Conservation (phyloP, 2,888 invertebrate species). For the Argyresthia albistria region DNA sequence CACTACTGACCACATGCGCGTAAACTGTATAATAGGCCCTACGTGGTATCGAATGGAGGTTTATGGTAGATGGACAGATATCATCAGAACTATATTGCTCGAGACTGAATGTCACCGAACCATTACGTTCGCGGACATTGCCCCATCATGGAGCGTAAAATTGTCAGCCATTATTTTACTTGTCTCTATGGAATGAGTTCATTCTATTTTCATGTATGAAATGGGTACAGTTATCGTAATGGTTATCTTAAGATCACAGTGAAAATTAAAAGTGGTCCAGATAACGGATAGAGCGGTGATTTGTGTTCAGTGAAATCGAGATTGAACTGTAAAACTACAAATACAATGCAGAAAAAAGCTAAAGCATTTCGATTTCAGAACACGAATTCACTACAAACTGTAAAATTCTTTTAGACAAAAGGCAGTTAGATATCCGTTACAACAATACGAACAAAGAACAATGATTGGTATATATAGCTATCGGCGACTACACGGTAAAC, state of each 20-base stretch:
- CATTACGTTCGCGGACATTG: slow-evolving; percentile 27
- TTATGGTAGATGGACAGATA: too few species aligned
- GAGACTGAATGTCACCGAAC: slow-evolving; percentile 1
- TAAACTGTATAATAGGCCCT: too few species aligned
- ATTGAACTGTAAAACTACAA: too few species aligned
- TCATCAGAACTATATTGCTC: not conserved
- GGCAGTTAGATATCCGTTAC: not conserved
- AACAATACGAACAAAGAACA: slow-evolving; percentile 2
- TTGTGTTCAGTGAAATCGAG: too few species aligned
- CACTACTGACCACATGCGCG: too few species aligned
- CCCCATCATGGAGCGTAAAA: slow-evolving; percentile 58
- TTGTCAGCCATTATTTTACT: slow-evolving; percentile 18
- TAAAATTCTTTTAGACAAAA: not conserved
- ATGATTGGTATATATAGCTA: not conserved
- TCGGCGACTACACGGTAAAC: not conserved
- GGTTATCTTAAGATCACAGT: too few species aligned
- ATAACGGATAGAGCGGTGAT: too few species aligned
- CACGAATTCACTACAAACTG: not conserved
- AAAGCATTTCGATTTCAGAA: not conserved
- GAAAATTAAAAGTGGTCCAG: too few species aligned
- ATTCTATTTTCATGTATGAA: not conserved
- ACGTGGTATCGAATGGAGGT: too few species aligned
- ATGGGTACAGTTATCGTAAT: too few species aligned
- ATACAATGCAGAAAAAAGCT: too few species aligned
- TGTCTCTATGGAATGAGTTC: slow-evolving; percentile 1